Percentiles rank a stretch among this genome's conserved stretches.
phyloP scores from a whole-genome alignment of 2,113 vertebrate species.

The Notothenia rossii region DNA sequence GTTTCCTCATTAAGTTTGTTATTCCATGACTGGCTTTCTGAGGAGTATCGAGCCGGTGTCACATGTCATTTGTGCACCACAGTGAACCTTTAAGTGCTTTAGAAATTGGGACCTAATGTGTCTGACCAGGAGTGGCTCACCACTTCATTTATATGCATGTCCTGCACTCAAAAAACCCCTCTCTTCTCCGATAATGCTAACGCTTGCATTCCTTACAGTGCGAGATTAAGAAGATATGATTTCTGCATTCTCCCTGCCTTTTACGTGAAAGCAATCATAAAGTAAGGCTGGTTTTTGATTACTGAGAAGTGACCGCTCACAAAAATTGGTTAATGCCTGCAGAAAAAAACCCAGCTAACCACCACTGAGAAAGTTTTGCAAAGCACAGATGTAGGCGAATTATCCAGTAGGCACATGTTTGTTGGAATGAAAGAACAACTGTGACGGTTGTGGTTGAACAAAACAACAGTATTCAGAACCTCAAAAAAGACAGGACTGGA shows the following conservation, averaged over 20 bases:
- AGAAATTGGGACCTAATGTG: constrained; percentile 1
- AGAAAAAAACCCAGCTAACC: constrained; percentile 31
- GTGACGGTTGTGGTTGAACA: constrained; percentile 41
- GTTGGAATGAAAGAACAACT: constrained; percentile 45
- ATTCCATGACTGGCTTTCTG: constrained; percentile 39
- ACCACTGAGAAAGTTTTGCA: constrained; percentile 8
- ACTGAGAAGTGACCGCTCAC: constrained; percentile 25
- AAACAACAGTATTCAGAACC: constrained; percentile 26
- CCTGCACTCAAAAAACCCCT: constrained; percentile 1
- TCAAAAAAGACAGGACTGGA: constrained; percentile 42
- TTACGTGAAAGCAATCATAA: constrained; percentile 18
- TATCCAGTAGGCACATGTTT: constrained; percentile 34
- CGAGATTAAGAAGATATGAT: constrained; percentile 59
- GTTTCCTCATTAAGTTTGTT: constrained; percentile 73
- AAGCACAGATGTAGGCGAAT: too few relatives aligned
- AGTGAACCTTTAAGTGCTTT: constrained; percentile 17
- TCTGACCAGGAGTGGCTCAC: not conserved
- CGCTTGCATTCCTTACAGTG: constrained; percentile 43
- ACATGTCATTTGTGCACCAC: constrained; percentile 28
- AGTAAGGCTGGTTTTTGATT: constrained; percentile 20
- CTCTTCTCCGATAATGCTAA: constrained; percentile 31
- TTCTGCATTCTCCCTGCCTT: constrained; percentile 27
- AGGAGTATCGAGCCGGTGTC: constrained; percentile 16
- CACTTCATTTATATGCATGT: constrained; percentile 45
- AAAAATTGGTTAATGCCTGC: constrained; percentile 13